Conservation (phyloP, 2,888 invertebrate species). For the Eupithecia pulchellata region DNA sequence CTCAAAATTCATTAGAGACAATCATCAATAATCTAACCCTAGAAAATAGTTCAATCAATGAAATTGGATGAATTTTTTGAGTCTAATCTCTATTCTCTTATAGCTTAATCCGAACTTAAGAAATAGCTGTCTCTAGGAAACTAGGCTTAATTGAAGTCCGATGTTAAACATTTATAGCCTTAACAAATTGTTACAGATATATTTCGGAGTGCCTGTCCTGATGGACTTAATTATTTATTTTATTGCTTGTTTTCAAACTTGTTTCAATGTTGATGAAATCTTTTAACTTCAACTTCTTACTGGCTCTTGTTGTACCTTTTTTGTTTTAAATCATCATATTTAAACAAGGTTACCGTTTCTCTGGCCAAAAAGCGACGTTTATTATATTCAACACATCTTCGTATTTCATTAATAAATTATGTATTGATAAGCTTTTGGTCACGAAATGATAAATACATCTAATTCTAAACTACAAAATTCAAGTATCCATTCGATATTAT, state of each 20-base stretch:
- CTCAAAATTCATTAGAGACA: neutral
- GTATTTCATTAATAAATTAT: neutral
- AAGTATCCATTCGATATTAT: neutral
- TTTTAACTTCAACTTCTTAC: neutral
- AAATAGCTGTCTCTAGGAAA: constrained; percentile 61
- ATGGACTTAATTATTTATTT: constrained; percentile 57
- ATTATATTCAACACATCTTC: neutral
- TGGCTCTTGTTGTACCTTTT: neutral
- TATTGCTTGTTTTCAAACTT: constrained; percentile 56
- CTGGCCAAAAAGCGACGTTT: neutral
- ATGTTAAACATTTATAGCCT: constrained; percentile 61
- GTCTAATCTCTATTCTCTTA: constrained; percentile 22
- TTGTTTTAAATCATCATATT: neutral
- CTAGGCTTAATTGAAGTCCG: constrained; percentile 56
- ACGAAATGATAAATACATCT: neutral
- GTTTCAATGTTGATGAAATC: constrained; percentile 2
- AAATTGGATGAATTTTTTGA: neutral
- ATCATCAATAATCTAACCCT: neutral
- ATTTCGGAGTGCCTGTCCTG: constrained; percentile 47
- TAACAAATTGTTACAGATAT: constrained; percentile 66
- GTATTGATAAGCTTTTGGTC: neutral
- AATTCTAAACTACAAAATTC: neutral
- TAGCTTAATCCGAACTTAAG: constrained; percentile 47
- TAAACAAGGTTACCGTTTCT: neutral
- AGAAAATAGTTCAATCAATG: neutral